Evolutionary conservation across 2,113 vertebrate species (phyloP).

Genomic region (Callopanchax toddi): DNA sequence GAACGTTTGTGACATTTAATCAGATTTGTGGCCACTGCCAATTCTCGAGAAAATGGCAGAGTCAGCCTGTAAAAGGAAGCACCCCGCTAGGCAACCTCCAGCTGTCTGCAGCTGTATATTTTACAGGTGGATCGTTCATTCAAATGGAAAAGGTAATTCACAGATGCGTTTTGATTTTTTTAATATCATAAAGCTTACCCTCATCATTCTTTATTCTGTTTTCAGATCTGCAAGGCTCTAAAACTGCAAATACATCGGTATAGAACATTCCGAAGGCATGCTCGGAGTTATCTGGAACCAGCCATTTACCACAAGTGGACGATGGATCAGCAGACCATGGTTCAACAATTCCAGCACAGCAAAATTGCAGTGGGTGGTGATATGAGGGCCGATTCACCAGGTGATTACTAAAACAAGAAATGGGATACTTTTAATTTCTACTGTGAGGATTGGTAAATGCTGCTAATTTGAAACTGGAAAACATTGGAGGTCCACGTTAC

Average conservation of each 20-base stretch:
- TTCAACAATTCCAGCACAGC: not conserved
- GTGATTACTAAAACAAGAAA: too few species aligned
- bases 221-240: slow-evolving; percentile 17
- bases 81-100: not conserved
- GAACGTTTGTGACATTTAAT: not conserved
- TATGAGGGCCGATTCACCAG: slow-evolving; percentile 4
- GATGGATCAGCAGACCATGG: not conserved
- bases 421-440: too few species aligned
- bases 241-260: slow-evolving; percentile 4
- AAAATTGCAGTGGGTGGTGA: slow-evolving; percentile 9
- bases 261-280: slow-evolving; percentile 5
- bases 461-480: too few species aligned
- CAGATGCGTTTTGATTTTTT: too few species aligned
- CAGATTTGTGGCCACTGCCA: slow-evolving; percentile 2
- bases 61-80: not conserved
- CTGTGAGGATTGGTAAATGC: too few species aligned
- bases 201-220: too few species aligned
- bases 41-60: slow-evolving; percentile 17
- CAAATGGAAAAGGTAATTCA: slow-evolving; percentile 6
- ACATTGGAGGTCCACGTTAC: too few species aligned
- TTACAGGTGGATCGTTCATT: slow-evolving; percentile 6
- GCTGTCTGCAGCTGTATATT: slow-evolving; percentile 15
- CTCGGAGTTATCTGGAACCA: slow-evolving; percentile 9
- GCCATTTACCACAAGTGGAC: slow-evolving; percentile 24
- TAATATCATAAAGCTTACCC: too few species aligned